Conservation (phyloP, 2,888 invertebrate species). For the Lydus trimaculatus region DNA sequence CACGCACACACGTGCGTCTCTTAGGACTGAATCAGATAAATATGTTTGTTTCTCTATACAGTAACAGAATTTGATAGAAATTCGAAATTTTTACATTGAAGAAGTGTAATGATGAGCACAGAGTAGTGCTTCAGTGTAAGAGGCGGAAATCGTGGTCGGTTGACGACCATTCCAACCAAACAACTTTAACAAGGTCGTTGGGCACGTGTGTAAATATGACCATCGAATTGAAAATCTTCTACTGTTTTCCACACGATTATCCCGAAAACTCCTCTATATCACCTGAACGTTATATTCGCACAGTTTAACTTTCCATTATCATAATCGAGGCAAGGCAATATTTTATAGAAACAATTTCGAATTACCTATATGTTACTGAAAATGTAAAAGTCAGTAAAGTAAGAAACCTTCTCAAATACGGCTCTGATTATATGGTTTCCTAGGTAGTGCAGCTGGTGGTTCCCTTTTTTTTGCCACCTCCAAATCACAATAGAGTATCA, state of each 20-base stretch:
- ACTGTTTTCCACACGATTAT: conserved; percentile 3
- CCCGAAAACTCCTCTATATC: neutral
- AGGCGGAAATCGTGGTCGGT: conserved; percentile 19
- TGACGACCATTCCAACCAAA: conserved; percentile 8
- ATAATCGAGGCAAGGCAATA: neutral
- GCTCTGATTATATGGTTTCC: neutral
- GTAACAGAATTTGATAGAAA: neutral
- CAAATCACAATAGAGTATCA: neutral
- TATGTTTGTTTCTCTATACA: neutral
- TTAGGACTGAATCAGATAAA: neutral
- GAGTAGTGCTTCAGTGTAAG: conserved; percentile 21
- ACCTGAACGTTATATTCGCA: neutral
- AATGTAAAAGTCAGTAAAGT: too few relatives aligned
- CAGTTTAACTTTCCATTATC: neutral
- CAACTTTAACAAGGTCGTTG: conserved; percentile 1
- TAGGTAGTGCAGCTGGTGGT: neutral
- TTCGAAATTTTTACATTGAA: neutral
- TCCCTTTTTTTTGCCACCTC: neutral
- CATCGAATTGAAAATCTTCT: neutral
- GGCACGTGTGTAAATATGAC: conserved; percentile 11
- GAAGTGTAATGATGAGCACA: too few relatives aligned
- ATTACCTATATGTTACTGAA: neutral
- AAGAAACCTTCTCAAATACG: too few relatives aligned
- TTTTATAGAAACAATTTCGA: neutral
- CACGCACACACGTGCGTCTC: too few relatives aligned